Percentiles rank a stretch among this genome's conserved stretches.
Evolutionary conservation across 2,113 vertebrate genomes (phyloP).

Genomic region (Nannospalax galili): DNA sequence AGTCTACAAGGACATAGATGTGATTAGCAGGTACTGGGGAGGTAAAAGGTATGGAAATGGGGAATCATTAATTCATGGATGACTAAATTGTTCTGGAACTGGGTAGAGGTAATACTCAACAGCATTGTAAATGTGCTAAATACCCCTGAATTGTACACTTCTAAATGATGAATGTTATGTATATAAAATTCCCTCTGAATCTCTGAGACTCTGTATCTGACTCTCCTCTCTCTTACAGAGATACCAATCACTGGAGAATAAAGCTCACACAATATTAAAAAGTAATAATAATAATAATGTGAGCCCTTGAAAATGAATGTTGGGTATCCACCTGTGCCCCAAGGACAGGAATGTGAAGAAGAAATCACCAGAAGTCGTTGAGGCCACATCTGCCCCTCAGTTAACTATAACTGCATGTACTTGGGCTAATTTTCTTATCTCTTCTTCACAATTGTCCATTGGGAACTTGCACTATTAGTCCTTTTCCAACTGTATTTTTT

Average conservation of each 20-base stretch:
- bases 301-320: neutral
- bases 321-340: neutral
- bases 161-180: constrained; percentile 2
- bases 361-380: neutral
- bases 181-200: neutral
- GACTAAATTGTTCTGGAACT: neutral
- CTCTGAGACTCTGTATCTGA: neutral
- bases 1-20: neutral
- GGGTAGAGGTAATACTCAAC: neutral
- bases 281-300: neutral
- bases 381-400: neutral
- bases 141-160: neutral
- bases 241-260: neutral
- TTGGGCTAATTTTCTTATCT: neutral
- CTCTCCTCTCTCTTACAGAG: neutral
- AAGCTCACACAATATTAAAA: neutral
- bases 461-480: neutral
- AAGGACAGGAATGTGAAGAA: neutral
- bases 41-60: neutral
- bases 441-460: neutral
- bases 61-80: neutral
- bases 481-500: constrained; percentile 40
- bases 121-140: neutral
- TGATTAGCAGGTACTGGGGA: neutral
- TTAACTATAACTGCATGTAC: neutral